These are phyloP conservation scores for Rhyacichthys aspro DNA, from an alignment of 2,797 vertebrate genomes.

Conservation along the genomic window DNA sequence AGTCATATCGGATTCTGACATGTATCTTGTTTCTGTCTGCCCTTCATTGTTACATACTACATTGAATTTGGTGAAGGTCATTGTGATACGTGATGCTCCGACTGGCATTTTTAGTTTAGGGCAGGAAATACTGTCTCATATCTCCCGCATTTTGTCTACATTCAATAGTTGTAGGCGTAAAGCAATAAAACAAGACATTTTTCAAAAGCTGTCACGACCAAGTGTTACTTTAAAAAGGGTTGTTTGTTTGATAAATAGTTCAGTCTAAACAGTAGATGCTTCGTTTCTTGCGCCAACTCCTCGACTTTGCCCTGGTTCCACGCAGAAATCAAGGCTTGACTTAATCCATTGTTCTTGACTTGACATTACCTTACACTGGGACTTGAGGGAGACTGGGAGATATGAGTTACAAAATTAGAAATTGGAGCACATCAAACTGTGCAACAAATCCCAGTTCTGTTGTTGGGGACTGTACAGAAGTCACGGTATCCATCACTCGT, in stretches of 20 bases:
- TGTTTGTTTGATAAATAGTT: constrained; percentile 5
- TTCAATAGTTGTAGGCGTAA: not conserved
- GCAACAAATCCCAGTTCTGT: constrained; percentile 82
- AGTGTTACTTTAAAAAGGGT: constrained; percentile 28
- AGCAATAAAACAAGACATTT: constrained; percentile 9
- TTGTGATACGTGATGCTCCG: constrained; percentile 4
- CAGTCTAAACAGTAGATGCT: constrained; percentile 31
- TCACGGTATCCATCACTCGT: constrained; percentile 83
- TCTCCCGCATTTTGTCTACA: not conserved
- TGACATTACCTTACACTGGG: constrained; percentile 83
- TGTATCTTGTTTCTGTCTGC: constrained; percentile 28
- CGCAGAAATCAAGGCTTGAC: constrained; percentile 69
- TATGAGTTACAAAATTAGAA: constrained; percentile 86
- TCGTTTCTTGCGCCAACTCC: constrained; percentile 36
- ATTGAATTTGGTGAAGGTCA: constrained; percentile 29
- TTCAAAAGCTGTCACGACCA: constrained; percentile 6
- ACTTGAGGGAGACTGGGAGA: constrained; percentile 76
- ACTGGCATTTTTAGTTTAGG: not conserved
- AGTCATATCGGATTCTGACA: constrained; percentile 12
- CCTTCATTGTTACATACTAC: constrained; percentile 15
- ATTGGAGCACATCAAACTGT: constrained; percentile 86
- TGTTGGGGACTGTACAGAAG: constrained; percentile 76
- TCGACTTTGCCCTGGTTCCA: constrained; percentile 78
- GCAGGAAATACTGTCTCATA: too few species aligned
- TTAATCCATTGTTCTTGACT: constrained; percentile 85